These are phyloP conservation scores for Eueremaeus valkanovi DNA, from an alignment of 2,888 invertebrate genomes.

Conservation along the genomic window DNA sequence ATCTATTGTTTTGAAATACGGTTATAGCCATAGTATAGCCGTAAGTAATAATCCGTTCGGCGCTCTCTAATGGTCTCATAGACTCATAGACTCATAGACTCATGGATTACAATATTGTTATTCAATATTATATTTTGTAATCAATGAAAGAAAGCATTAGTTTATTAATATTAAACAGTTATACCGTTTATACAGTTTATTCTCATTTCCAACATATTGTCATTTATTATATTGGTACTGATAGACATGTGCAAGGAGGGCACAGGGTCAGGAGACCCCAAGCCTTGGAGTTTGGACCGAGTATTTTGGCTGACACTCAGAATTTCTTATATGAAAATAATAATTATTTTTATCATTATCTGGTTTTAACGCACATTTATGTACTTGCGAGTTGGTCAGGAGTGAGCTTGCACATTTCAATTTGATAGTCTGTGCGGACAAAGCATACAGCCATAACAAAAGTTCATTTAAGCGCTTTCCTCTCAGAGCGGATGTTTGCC, in stretches of 20 bases:
- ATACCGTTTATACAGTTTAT: constrained; percentile 3
- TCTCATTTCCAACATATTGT: too few relatives aligned
- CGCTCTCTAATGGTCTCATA: constrained; percentile 6
- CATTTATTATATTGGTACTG: too few relatives aligned
- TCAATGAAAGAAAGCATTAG: neutral
- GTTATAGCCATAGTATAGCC: neutral
- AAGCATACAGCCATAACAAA: neutral
- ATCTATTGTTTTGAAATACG: constrained; percentile 28
- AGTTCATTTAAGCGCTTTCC: neutral
- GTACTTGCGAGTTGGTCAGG: too few relatives aligned
- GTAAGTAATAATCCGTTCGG: neutral
- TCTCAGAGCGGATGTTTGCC: constrained; percentile 25
- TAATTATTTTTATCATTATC: too few relatives aligned
- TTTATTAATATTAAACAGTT: constrained; percentile 20
- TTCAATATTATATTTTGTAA: neutral
- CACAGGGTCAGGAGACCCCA: too few relatives aligned
- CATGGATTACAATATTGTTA: too few relatives aligned
- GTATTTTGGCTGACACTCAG: too few relatives aligned
- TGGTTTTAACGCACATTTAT: too few relatives aligned
- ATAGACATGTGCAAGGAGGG: too few relatives aligned
- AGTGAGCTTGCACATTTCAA: too few relatives aligned
- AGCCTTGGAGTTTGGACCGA: too few relatives aligned
- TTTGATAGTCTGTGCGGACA: neutral
- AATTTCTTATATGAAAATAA: too few relatives aligned
- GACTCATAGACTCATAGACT: neutral